phyloP scores from a whole-genome alignment of 2,797 vertebrate species.

The Acropternis orthonyx region DNA sequence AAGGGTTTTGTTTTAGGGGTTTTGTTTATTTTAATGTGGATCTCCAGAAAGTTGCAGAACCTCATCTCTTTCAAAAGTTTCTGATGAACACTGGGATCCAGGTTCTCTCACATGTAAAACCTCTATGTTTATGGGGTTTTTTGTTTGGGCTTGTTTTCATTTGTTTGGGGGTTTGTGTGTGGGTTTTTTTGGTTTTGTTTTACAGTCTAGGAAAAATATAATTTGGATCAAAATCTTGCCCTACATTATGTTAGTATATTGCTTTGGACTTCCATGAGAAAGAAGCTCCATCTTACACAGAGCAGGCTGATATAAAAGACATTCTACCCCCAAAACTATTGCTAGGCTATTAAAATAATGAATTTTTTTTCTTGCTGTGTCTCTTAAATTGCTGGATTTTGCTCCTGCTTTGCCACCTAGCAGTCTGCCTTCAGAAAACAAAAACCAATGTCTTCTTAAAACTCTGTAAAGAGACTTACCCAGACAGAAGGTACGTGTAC shows the following conservation, averaged over 20 bases:
- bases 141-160: background rate
- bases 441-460: background rate
- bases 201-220: background rate
- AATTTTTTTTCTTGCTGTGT: background rate
- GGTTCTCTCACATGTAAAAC: background rate
- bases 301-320: background rate
- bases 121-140: background rate
- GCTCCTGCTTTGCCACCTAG: constrained; percentile 17
- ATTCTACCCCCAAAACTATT: background rate
- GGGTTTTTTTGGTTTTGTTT: background rate
- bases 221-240: background rate
- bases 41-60: constrained; percentile 41
- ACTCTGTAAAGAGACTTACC: background rate
- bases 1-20: constrained; percentile 11
- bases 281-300: background rate
- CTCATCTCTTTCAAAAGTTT: constrained; percentile 32
- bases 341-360: background rate
- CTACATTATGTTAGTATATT: background rate
- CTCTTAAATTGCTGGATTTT: background rate
- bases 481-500: background rate
- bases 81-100: constrained; percentile 26
- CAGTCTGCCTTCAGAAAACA: constrained; percentile 7
- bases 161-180: background rate
- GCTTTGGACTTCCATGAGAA: background rate
- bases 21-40: constrained; percentile 27